Base-by-base conservation (phyloP, 2,797 vertebrate genomes). In the Bovichtus diacanthus region DNA sequence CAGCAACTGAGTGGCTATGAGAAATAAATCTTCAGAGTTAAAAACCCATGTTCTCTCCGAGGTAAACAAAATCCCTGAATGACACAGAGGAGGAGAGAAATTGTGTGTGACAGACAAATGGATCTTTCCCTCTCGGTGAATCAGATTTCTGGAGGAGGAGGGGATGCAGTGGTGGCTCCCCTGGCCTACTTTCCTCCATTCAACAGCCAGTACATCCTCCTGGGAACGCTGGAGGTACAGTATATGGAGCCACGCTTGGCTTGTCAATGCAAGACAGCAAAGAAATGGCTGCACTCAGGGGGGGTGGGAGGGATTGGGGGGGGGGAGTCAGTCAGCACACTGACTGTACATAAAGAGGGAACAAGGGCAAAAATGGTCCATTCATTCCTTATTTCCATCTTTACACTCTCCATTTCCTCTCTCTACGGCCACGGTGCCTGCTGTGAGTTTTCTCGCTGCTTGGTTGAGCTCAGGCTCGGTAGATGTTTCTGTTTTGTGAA, bases 111-210 rank as follows among this genome's bases (percentile, higher is more conserved):
- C 82, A 90, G 73, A 90, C 62, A 88, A 92, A 90, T 88, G 66
- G 80, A 85, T 91, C 51, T 47, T 76, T 89, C 60, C 76, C 60
- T 86, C 27, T n/a, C 9, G 34, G 54, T 90, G 83, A 92, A 83
- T 86, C 74, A 55, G 62, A 89, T 87, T 88, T 87, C 74, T 58
- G 58, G 73, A 75, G 44, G 56, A 71, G 65, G 69, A 56, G 79
- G 85, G 55, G 81, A 43, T 66, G 81, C 54, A 75, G 73, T 7
- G 11, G 68, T 76, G 50, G 80, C 78, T 88, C 70, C 76, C 67
- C 55, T 94, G 93, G 83, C 93, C 93, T 93, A 93, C 84, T 93
- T 94, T 93, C 77, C 56, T 84, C 84, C 82, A 84, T 91, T 80
- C 82, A 87, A 76, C 81, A 85, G 70, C 70, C 64, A 81, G 62